phyloP scores from a whole-genome alignment of 2,113 vertebrate genomes.

The Gambusia holbrooki region DNA sequence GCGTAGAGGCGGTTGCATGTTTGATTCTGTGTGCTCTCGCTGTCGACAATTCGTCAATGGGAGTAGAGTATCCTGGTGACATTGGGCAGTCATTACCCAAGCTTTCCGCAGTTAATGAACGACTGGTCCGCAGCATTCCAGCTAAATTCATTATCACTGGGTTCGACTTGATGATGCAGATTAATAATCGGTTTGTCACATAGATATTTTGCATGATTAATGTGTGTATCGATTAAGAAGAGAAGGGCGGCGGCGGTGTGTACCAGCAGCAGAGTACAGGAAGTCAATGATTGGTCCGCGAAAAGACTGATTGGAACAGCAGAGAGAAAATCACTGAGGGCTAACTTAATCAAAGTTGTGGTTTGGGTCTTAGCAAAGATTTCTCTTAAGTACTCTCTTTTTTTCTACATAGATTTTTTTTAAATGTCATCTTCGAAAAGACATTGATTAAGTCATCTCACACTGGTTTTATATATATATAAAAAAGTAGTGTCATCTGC shows the following conservation, averaged over 20 bases:
- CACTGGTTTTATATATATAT: background rate
- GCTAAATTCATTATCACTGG: slow-evolving; percentile 86
- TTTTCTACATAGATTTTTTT: background rate
- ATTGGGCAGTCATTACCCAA: slow-evolving; percentile 83
- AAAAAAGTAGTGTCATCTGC: background rate
- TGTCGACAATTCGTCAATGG: slow-evolving; percentile 69
- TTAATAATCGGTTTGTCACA: slow-evolving; percentile 87
- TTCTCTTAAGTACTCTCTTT: background rate
- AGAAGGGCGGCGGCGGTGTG: slow-evolving; percentile 51
- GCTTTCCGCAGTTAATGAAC: slow-evolving; percentile 87
- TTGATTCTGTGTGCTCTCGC: background rate
- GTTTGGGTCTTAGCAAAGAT: slow-evolving; percentile 19
- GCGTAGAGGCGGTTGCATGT: slow-evolving; percentile 1
- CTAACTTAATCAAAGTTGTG: slow-evolving; percentile 71
- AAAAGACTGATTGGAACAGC: slow-evolving; percentile 61
- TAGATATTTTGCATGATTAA: slow-evolving; percentile 84
- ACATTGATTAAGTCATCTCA: background rate
- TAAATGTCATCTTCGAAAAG: background rate
- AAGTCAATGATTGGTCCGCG: slow-evolving; percentile 69
- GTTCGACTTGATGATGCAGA: slow-evolving; percentile 84
- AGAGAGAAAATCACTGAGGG: slow-evolving; percentile 61
- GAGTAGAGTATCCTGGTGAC: slow-evolving; percentile 79
- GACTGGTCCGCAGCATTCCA: slow-evolving; percentile 82
- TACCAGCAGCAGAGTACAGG: slow-evolving; percentile 67
- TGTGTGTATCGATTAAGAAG: slow-evolving; percentile 83